A percentile compares a stretch with the other conserved stretches of the same genome.
These are phyloP conservation scores for Alosa sapidissima DNA, from an alignment of 2,797 vertebrate genomes.

Conservation along the genomic window DNA sequence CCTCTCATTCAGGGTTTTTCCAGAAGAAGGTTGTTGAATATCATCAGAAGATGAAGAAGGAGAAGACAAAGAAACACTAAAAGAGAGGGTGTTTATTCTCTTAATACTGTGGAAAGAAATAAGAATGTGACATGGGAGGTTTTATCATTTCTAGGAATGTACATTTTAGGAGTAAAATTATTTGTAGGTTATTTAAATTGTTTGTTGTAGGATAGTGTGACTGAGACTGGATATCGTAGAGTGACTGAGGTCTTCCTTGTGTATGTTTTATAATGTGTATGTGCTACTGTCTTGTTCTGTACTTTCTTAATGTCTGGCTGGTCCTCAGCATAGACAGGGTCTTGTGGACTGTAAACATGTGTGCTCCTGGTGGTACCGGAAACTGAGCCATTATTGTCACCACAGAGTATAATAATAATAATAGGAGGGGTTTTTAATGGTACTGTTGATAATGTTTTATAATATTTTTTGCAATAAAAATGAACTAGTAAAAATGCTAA, in stretches of 20 bases:
- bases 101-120: neutral
- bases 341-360: neutral
- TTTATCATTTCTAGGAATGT: slow-evolving; percentile 30
- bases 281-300: neutral
- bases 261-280: neutral
- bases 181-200: slow-evolving; percentile 22
- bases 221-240: neutral
- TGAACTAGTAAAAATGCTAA: neutral
- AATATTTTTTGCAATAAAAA: slow-evolving; percentile 16
- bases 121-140: neutral
- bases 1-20: slow-evolving; percentile 69
- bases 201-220: neutral
- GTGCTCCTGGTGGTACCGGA: neutral
- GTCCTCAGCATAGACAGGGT: neutral
- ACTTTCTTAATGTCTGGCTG: neutral
- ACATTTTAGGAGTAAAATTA: slow-evolving; percentile 17
- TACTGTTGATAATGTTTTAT: neutral
- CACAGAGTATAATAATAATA: neutral
- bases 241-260: slow-evolving; percentile 4
- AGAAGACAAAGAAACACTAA: slow-evolving; percentile 70
- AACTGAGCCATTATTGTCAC: neutral
- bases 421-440: neutral
- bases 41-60: slow-evolving; percentile 66
- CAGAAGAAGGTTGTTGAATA: slow-evolving; percentile 73
- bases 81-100: neutral